These are phyloP conservation scores for Schizaphis graminum DNA, from an alignment of 2,888 invertebrate species.

Conservation along the genomic window DNA sequence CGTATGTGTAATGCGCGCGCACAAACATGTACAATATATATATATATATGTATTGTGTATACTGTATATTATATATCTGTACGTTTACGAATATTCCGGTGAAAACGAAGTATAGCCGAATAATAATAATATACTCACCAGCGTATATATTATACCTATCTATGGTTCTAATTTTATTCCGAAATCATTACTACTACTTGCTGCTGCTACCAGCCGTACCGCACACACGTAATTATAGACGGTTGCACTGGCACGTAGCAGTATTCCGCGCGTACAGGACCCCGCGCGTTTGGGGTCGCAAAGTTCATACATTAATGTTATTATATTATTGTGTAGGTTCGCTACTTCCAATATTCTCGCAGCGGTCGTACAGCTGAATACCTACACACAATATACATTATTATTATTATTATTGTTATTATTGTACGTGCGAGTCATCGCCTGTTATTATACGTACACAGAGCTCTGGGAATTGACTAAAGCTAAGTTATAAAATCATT, in stretches of 20 bases:
- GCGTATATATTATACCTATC: background rate
- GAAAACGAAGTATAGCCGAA: background rate
- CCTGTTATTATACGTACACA: background rate
- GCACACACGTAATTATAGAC: constrained; percentile 30
- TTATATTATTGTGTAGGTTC: background rate
- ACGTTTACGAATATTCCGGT: background rate
- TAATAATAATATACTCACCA: background rate
- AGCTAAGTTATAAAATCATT: background rate
- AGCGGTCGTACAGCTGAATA: background rate
- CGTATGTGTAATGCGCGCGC: background rate
- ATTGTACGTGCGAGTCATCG: background rate
- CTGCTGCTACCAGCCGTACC: constrained; percentile 2
- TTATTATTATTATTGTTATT: background rate
- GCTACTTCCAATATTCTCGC: constrained; percentile 6
- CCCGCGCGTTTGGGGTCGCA: constrained; percentile 27
- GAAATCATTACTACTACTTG: constrained; percentile 15
- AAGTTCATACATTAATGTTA: constrained; percentile 35
- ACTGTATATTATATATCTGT: background rate
- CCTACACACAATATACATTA: background rate
- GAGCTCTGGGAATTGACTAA: background rate
- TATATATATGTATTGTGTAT: too few relatives aligned
- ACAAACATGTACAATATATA: background rate
- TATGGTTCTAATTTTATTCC: constrained; percentile 4
- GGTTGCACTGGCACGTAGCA: constrained; percentile 37
- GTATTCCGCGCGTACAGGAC: background rate